These are phyloP conservation scores for Drosophila maculinotata DNA, from an alignment of 2,888 invertebrate genomes.

Conservation along the genomic window DNA sequence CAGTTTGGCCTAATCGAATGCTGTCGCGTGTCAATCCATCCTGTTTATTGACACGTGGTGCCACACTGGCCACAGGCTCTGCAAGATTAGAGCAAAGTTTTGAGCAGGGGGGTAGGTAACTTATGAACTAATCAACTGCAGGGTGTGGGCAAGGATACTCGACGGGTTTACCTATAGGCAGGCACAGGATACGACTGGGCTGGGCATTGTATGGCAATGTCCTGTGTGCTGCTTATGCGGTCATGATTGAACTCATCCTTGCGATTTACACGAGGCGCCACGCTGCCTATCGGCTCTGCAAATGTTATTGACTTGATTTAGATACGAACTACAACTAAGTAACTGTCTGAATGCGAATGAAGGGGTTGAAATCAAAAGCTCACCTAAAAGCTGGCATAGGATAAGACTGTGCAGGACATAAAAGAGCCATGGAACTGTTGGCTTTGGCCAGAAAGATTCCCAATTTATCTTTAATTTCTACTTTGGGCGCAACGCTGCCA, in stretches of 20 bases:
- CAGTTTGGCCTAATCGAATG: conserved; percentile 88
- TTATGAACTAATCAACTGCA: conserved; percentile 2
- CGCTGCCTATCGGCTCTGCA: conserved; percentile 84
- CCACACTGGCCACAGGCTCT: conserved; percentile 86
- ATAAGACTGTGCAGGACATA: conserved; percentile 89
- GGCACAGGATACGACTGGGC: conserved; percentile 90
- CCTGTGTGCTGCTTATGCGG: conserved; percentile 77
- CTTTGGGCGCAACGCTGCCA: conserved; percentile 87
- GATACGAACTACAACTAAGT: neutral
- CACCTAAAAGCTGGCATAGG: conserved; percentile 89
- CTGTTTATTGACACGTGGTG: conserved; percentile 89
- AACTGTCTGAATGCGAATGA: conserved; percentile 24
- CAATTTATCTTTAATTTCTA: conserved; percentile 88
- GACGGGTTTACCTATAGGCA: conserved; percentile 86
- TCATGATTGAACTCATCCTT: conserved; percentile 85
- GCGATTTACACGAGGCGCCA: conserved; percentile 87
- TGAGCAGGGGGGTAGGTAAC: too few relatives aligned
- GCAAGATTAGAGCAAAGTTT: conserved; percentile 18
- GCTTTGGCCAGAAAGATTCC: conserved; percentile 69
- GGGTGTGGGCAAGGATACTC: conserved; percentile 39
- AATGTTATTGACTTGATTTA: neutral
- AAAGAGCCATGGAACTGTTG: conserved; percentile 83
- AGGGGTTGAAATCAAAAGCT: neutral
- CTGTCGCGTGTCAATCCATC: conserved; percentile 87
- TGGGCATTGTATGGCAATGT: conserved; percentile 89